These are phyloP conservation scores for Saccostrea echinata DNA, from an alignment of 1,140 invertebrate species.

Conservation along the genomic window DNA sequence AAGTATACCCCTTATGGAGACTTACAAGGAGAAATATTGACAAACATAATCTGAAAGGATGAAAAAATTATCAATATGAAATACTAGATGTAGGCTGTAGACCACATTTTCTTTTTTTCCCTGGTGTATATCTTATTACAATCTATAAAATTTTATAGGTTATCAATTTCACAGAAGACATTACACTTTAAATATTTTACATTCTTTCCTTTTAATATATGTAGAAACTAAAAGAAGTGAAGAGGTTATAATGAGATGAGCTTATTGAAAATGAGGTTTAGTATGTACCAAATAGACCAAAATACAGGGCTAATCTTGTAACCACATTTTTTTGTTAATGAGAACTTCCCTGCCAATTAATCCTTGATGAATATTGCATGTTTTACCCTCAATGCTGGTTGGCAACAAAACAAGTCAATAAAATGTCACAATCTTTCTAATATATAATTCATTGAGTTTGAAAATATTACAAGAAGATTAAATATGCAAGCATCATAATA, in stretches of 20 bases:
- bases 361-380: slow-evolving; percentile 13
- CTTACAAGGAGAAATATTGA: not conserved
- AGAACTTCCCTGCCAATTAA: slow-evolving; percentile 23
- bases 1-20: not conserved
- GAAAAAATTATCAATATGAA: not conserved
- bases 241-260: not conserved
- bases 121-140: not conserved
- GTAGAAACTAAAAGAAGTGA: not conserved
- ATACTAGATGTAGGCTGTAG: not conserved
- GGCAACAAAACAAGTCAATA: not conserved
- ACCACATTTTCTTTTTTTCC: not conserved
- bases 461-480: not conserved
- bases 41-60: not conserved
- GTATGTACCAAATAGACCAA: not conserved
- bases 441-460: slow-evolving; percentile 7
- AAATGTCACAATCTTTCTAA: not conserved
- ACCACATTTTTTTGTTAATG: not conserved
- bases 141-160: not conserved
- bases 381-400: not conserved
- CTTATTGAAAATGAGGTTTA: not conserved
- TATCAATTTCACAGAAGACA: not conserved
- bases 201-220: not conserved
- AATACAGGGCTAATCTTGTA: not conserved
- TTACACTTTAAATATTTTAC: not conserved
- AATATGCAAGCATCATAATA: not conserved